These are phyloP conservation scores for Micropoecilia bifurca DNA, from an alignment of 2,797 vertebrate species.

Conservation along the genomic window DNA sequence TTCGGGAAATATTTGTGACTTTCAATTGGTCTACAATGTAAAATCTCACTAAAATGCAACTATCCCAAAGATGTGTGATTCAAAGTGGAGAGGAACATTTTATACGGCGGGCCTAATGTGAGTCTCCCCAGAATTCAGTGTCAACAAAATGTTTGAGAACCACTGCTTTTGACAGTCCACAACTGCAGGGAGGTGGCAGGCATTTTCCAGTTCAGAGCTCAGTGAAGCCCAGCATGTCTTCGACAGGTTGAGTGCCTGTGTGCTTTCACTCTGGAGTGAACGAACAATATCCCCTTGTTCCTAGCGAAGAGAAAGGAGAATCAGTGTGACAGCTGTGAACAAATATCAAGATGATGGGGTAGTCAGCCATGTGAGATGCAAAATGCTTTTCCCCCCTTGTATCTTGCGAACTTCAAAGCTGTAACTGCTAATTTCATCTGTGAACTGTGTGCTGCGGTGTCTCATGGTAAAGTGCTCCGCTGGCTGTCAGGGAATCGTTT, in stretches of 20 bases:
- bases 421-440: constrained; percentile 71
- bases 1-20: not conserved
- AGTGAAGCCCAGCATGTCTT: constrained; percentile 66
- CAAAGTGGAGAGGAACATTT: constrained; percentile 16
- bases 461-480: constrained; percentile 54
- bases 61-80: constrained; percentile 14
- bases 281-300: constrained; percentile 76
- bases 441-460: constrained; percentile 56
- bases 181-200: constrained; percentile 65
- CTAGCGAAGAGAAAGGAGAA: constrained; percentile 55
- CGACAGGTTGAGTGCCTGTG: constrained; percentile 78
- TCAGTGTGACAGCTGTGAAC: constrained; percentile 71
- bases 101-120: constrained; percentile 27
- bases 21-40: not conserved
- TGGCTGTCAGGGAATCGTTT: constrained; percentile 47
- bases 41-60: not conserved
- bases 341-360: constrained; percentile 70
- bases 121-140: constrained; percentile 45
- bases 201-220: constrained; percentile 73
- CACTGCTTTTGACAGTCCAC: constrained; percentile 57
- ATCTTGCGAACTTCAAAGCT: constrained; percentile 69
- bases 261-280: constrained; percentile 72
- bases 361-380: constrained; percentile 67
- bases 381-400: constrained; percentile 42
- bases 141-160: constrained; percentile 63